A percentile compares a stretch with the other conserved stretches of the same genome.
phyloP scores from a whole-genome alignment of 2,888 invertebrate genomes.

The Neoitamus cyanurus region DNA sequence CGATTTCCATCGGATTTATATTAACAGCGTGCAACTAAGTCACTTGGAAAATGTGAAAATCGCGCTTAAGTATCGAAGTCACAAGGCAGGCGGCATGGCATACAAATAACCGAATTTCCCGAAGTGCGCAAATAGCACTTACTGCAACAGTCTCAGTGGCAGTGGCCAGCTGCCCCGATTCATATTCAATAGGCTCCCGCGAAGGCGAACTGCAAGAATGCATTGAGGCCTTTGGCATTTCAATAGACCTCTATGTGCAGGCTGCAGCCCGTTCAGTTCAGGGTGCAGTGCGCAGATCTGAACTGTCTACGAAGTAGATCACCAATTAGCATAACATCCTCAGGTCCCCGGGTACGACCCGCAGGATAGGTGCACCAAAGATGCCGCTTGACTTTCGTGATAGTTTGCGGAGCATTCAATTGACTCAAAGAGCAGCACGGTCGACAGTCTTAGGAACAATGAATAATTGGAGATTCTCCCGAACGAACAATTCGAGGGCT shows the following conservation, averaged over 20 bases:
- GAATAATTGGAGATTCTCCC: not conserved
- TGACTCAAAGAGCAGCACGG: not conserved
- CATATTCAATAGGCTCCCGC: not conserved
- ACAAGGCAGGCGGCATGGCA: not conserved
- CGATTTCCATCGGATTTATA: not conserved
- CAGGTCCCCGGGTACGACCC: not conserved
- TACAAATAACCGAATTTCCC: not conserved
- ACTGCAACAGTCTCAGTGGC: not conserved
- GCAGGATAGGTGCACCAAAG: not conserved
- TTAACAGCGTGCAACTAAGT: not conserved
- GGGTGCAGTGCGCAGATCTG: not conserved
- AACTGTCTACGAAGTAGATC: constrained; percentile 7
- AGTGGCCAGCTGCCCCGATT: not conserved
- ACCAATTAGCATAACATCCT: constrained; percentile 30
- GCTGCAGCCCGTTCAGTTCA: not conserved
- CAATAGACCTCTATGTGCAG: not conserved
- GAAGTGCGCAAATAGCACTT: not conserved
- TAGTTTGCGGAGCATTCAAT: not conserved
- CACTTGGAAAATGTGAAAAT: not conserved
- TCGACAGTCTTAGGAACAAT: not conserved
- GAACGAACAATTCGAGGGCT: not conserved
- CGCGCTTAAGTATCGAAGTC: not conserved
- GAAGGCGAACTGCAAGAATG: not conserved
- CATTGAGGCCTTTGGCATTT: constrained; percentile 4
- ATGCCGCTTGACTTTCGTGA: not conserved